Evolutionary conservation across 2,797 vertebrate genomes (phyloP), one percentile per base, ranked within the genome.

Genomic region (Erpetoichthys calabaricus): DNA sequence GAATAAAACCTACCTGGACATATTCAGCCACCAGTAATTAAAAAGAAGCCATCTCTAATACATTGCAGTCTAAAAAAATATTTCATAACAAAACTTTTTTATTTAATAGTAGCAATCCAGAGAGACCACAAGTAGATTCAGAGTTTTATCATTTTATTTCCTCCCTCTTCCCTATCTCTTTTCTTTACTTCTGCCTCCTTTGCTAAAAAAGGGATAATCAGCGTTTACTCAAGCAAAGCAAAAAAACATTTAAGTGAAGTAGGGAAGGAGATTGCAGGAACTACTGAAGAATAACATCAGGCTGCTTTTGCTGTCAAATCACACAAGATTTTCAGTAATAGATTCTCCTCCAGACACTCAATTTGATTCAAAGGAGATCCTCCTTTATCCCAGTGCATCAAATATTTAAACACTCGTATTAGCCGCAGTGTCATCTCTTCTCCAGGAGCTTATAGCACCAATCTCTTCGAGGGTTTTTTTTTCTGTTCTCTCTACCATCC

Each of bases 361-460:
- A 96, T 97, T 93, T 91, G 89, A 87, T 90, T 92, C 88, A 85
- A 89, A 97, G 92, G 89, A 92, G 90, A 96, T 95, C 90, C 88
- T 78, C 86, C 91, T 97, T 98, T 95, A 97, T 94, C 94, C 94
- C 86, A 88, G 82, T 86, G 91, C 93, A 98, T 98, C 93, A 98
- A 98, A 98, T 98, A 98, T 98, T 86, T 98, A 98, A 98, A 98
- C 92, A 94, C 92, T 92, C 86, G 91, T 93, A 98, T 98, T 97
- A 98, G 92, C 85, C 89, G 75, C 75, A 73, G 80, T 85, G 83
- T 83, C 83, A 85, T 85, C 79, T 79, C 79, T 75, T 82, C 79
- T 82, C 74, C 78, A 72, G 62, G 73, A 79, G 91, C 92, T 94
- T 91, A 93, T 76, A 84, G 80, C 77, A 70, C 74, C 80, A 78